phyloP scores from a whole-genome alignment of 2,113 vertebrate species.

The Carlito syrichta region DNA sequence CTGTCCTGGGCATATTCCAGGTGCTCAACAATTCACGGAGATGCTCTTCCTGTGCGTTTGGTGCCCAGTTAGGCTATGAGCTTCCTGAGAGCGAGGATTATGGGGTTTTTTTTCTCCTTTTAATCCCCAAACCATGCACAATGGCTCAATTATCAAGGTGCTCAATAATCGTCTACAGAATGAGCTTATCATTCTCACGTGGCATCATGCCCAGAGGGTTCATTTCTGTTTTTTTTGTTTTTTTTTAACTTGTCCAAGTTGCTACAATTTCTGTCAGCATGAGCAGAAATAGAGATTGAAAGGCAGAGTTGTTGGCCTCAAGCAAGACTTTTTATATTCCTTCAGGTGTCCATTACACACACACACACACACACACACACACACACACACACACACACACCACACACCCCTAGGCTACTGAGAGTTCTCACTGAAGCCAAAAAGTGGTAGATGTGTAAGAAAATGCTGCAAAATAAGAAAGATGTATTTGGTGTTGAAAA shows the following conservation, averaged over 20 bases:
- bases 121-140: not conserved
- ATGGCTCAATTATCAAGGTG: rapidly evolving
- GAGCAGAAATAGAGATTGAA: not conserved
- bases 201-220: not conserved
- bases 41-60: not conserved
- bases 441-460: not conserved
- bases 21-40: not conserved
- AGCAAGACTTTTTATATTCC: not conserved
- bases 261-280: not conserved
- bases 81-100: not conserved
- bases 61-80: not conserved
- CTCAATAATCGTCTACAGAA: not conserved
- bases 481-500: conserved; percentile 65
- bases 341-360: not conserved
- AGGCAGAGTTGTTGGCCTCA: not conserved
- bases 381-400: not conserved
- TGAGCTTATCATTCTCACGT: rapidly evolving
- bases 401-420: not conserved
- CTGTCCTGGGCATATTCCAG: not conserved
- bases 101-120: not conserved
- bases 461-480: conserved; percentile 54
- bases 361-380: not conserved
- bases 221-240: not conserved
- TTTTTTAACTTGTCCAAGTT: not conserved
- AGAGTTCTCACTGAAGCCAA: not conserved